A percentile compares a stretch with the other conserved stretches of the same genome.
These are phyloP conservation scores for Apostichopus parvimensis DNA, from an alignment of 35 echinoderm and acorn worm species.

Conservation along the genomic window DNA sequence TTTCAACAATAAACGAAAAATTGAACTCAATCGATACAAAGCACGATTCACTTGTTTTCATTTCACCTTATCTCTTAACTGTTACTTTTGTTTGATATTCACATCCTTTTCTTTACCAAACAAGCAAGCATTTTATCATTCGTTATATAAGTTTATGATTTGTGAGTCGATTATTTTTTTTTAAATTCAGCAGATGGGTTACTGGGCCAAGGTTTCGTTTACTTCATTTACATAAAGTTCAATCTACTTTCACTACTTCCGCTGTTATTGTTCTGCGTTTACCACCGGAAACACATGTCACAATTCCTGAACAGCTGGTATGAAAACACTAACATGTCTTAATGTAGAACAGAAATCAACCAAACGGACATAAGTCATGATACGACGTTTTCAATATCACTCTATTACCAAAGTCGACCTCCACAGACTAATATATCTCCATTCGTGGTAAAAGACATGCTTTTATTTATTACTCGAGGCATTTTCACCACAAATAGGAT, in stretches of 20 bases:
- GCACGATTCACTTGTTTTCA: too few species aligned
- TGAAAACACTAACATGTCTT: background rate
- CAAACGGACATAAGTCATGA: background rate
- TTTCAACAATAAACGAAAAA: too few species aligned
- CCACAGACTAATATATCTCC: background rate
- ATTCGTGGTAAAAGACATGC: slow-evolving; percentile 27
- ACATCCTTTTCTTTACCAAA: too few species aligned
- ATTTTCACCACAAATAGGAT: slow-evolving; percentile 34
- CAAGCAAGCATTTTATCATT: too few species aligned
- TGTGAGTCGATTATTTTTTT: too few species aligned
- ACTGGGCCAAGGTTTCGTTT: background rate
- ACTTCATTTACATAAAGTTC: background rate
- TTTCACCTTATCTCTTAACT: too few species aligned
- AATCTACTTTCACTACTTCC: background rate
- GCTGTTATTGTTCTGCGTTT: background rate
- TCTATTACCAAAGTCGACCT: background rate
- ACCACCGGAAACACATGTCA: background rate
- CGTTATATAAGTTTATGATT: too few species aligned
- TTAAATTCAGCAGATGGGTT: background rate
- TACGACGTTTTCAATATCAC: background rate
- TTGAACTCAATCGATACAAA: too few species aligned
- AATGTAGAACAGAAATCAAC: background rate
- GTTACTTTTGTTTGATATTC: too few species aligned
- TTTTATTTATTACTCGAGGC: slow-evolving; percentile 24
- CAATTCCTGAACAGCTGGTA: background rate